A percentile compares a stretch with the other conserved stretches of the same genome.
Conservation (phyloP, 2,113 vertebrate species). For the Gnathonemus echidnorhynchus region DNA sequence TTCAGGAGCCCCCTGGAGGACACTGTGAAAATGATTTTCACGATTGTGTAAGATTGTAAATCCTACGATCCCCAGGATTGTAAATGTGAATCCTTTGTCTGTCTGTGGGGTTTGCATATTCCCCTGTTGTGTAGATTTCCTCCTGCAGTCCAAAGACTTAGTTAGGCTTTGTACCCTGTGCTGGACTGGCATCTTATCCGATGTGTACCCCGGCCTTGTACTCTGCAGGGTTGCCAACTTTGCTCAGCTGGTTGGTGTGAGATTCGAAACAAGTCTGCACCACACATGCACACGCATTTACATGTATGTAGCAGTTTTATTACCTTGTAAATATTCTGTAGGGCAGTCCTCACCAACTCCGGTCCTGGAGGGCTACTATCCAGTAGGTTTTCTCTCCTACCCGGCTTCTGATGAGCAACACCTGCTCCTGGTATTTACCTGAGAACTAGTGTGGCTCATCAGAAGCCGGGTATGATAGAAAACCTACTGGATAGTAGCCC, state of each 20-base stretch:
- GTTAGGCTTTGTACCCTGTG: neutral
- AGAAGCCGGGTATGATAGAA: too few relatives aligned
- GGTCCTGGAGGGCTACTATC: too few relatives aligned
- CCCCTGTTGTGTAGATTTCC: neutral
- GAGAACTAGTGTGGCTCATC: too few relatives aligned
- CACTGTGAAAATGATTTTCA: neutral
- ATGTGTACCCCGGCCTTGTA: neutral
- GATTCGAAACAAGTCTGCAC: neutral
- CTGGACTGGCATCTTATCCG: neutral
- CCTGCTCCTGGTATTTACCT: too few relatives aligned
- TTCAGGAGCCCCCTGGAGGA: neutral
- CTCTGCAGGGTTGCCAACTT: neutral
- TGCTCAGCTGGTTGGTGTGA: neutral
- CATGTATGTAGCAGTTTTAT: neutral
- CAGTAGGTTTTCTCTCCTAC: too few relatives aligned
- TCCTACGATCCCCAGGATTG: neutral
- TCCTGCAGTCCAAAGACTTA: neutral
- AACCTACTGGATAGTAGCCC: too few relatives aligned
- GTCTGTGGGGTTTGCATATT: neutral
- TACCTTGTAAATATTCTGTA: neutral
- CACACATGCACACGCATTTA: neutral
- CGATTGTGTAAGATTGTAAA: too few relatives aligned
- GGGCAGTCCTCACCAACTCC: too few relatives aligned
- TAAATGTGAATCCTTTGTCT: neutral
- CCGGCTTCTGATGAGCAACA: too few relatives aligned